Percentiles rank a stretch among this genome's conserved stretches.
Evolutionary conservation across 2,888 invertebrate species (phyloP).

Genomic region (Subacronicta megacephala): DNA sequence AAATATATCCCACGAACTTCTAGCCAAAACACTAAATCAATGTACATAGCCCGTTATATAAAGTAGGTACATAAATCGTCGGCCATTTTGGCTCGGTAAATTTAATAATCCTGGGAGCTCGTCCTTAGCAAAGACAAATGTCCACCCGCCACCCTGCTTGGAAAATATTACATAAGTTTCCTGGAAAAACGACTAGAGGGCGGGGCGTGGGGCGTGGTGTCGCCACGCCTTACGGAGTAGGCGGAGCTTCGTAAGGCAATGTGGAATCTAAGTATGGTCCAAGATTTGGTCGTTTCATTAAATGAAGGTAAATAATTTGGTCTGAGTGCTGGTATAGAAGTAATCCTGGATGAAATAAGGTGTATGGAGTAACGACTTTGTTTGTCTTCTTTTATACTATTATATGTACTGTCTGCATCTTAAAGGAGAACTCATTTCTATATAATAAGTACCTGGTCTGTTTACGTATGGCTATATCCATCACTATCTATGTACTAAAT

Average conservation of each 20-base stretch:
- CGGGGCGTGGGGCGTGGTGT: constrained; percentile 58
- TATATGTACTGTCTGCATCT: neutral
- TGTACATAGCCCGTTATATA: constrained; percentile 58
- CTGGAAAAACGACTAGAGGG: constrained; percentile 59
- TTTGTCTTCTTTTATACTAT: constrained; percentile 41
- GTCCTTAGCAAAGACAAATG: constrained; percentile 75
- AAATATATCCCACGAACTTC: constrained; percentile 48
- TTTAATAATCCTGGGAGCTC: constrained; percentile 79
- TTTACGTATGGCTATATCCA: no score
- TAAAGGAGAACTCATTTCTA: no score
- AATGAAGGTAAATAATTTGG: constrained; percentile 58
- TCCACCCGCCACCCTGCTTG: constrained; percentile 75
- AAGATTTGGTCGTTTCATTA: constrained; percentile 47
- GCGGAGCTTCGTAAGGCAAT: constrained; percentile 47
- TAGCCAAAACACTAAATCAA: constrained; percentile 58
- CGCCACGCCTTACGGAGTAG: constrained; percentile 58
- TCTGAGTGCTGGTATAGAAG: constrained; percentile 49
- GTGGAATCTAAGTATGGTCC: constrained; percentile 30
- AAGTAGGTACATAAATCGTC: constrained; percentile 59
- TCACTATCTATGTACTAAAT: no score
- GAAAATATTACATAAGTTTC: constrained; percentile 72
- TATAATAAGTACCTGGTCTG: no score
- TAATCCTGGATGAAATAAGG: constrained; percentile 30
- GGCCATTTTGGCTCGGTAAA: constrained; percentile 76
- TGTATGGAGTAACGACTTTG: constrained; percentile 47